Base-by-base conservation (phyloP, 2,888 invertebrate species). In the Osedax fenrisi region DNA sequence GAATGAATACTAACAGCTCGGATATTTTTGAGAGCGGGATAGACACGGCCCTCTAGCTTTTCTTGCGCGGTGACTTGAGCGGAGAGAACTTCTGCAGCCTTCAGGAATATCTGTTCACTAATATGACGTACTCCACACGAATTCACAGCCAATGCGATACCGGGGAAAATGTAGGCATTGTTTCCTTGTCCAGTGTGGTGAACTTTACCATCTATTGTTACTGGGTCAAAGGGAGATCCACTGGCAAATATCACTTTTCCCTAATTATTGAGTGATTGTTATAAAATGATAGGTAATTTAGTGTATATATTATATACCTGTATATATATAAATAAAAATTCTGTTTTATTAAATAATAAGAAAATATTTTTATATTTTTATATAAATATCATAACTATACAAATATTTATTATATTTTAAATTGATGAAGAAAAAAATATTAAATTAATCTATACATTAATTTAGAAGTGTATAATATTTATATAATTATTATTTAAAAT, bases 61-160 rank as follows among this genome's bases (percentile, higher is more conserved):
- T 95, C 91, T 1, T 88, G 88, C 71, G 91, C 88, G 0, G 89
- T 88, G 2, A 95, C 94, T 74, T 91, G 87, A 1, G 89, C 88
- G 0, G 94, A 89, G 73, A 97, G 86, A 73, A 79, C 76, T 87
- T 91, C 89, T 13, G 97, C 94, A 3, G 97, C 92, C 75, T 92
- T 89, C 67, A 98, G 87, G 88, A 98, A 98, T 84, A 96, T 88
- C 78, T 91, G 90, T 82, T 98, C 95, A 1, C 90, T 90, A 82
- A 98, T 94, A 81, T 93, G 93, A 82, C 93, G 91, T 3, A 94
- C 91, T 75, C 92, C 91, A 56, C 93, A 92, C n/a, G 90, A 89
- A 79, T 95, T 91, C 21, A 94, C 92, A 3, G 95, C 97, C 25
- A 98, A 88, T 17, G 94, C 95, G 5, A 88, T 85, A 1, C 96